These are phyloP conservation scores for Noctua janthe DNA, from an alignment of 2,888 invertebrate species.

Conservation along the genomic window DNA sequence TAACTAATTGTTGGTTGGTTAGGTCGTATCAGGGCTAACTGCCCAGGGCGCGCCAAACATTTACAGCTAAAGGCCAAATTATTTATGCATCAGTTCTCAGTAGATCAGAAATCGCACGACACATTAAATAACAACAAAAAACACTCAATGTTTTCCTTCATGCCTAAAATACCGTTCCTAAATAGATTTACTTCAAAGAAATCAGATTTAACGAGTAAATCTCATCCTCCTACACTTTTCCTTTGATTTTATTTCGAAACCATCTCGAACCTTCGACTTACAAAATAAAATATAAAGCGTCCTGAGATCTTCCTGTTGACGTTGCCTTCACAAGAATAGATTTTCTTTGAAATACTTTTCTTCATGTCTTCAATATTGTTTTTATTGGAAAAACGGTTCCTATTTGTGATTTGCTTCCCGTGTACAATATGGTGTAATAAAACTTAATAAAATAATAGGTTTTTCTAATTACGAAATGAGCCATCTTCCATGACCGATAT, in stretches of 20 bases:
- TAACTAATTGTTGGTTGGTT: background rate
- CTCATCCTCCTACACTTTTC: background rate
- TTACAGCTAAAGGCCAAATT: background rate
- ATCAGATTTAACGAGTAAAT: constrained; percentile 31
- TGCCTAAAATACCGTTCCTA: background rate
- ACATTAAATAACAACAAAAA: background rate
- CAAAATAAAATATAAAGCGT: constrained; percentile 37
- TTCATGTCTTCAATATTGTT: background rate
- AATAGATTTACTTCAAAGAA: constrained; percentile 32
- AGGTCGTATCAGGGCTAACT: background rate
- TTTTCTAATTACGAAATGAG: background rate
- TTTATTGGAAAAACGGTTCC: constrained; percentile 16
- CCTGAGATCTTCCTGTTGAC: constrained; percentile 36
- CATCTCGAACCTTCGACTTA: constrained; percentile 10
- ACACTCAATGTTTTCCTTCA: constrained; percentile 1
- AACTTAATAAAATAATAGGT: background rate
- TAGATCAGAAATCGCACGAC: background rate
- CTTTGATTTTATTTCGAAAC: constrained; percentile 27
- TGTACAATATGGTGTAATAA: background rate
- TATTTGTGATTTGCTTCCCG: background rate
- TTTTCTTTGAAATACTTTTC: constrained; percentile 25
- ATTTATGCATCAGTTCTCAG: background rate
- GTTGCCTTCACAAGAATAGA: constrained; percentile 16
- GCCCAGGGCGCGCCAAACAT: too few relatives aligned
- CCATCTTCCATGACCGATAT: background rate